These are phyloP conservation scores for Acanthopleura granulata DNA, from an alignment of 2,888 invertebrate genomes.

Conservation along the genomic window DNA sequence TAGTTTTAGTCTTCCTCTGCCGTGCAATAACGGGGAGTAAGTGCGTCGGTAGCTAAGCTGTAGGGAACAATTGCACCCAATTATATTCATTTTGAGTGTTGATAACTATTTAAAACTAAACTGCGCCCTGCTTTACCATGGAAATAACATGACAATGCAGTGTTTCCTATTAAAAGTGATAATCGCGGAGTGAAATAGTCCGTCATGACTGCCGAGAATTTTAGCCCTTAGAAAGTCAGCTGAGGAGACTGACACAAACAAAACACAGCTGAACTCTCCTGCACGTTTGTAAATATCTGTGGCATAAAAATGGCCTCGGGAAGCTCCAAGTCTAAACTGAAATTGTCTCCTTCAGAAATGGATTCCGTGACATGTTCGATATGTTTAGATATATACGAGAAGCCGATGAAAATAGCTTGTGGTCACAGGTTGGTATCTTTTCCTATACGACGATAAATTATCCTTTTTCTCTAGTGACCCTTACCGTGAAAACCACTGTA, in stretches of 20 bases:
- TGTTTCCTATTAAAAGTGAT: too few relatives aligned
- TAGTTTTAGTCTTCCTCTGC: too few relatives aligned
- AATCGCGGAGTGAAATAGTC: too few relatives aligned
- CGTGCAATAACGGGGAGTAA: too few relatives aligned
- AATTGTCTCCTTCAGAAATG: neutral
- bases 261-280: conserved; percentile 18
- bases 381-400: conserved; percentile 48
- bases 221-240: too few relatives aligned
- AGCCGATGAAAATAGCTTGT: conserved; percentile 50
- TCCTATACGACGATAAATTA: neutral
- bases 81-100: too few relatives aligned
- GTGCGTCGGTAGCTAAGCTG: too few relatives aligned
- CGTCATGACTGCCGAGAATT: too few relatives aligned
- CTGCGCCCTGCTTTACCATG: too few relatives aligned
- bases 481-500: neutral
- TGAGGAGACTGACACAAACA: conserved; percentile 13
- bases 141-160: too few relatives aligned
- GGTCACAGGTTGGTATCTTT: conserved; percentile 50
- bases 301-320: conserved; percentile 12
- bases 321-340: conserved; percentile 6
- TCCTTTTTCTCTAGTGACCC: neutral
- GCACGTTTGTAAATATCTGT: conserved; percentile 16
- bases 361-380: conserved; percentile 44
- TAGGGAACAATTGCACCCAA: too few relatives aligned
- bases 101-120: too few relatives aligned